These are phyloP conservation scores for Huso huso DNA, from an alignment of 2,797 vertebrate genomes.

Conservation along the genomic window DNA sequence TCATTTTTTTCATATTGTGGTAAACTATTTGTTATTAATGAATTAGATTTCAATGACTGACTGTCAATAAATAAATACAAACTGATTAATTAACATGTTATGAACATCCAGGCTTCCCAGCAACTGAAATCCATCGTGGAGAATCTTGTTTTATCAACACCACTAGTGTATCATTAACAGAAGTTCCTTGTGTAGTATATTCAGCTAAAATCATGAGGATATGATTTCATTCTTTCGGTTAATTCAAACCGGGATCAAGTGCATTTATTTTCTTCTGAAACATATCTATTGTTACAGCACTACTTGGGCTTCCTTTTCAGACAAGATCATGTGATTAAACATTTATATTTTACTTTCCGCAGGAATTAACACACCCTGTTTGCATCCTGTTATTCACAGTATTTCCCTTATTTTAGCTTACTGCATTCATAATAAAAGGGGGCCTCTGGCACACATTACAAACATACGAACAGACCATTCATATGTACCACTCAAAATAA, in stretches of 20 bases:
- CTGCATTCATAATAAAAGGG: conserved; percentile 28
- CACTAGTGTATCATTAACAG: no score
- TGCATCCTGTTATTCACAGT: conserved; percentile 73
- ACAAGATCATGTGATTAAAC: conserved; percentile 62
- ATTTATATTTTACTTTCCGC: conserved; percentile 75
- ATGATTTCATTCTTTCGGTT: no score
- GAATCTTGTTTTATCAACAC: no score
- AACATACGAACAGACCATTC: neutral
- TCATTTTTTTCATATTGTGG: no score
- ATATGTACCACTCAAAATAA: neutral
- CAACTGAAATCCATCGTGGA: no score
- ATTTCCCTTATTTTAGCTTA: conserved; percentile 46
- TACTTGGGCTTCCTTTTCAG: conserved; percentile 60
- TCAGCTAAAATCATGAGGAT: no score
- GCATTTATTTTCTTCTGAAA: conserved; percentile 62
- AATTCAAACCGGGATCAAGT: neutral
- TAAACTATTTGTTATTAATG: no score
- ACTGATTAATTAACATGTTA: no score
- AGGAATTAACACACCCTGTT: conserved; percentile 70
- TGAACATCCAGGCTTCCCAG: no score
- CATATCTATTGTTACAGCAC: conserved; percentile 65
- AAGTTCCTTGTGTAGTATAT: no score
- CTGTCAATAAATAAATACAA: no score
- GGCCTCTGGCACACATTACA: conserved; percentile 1
- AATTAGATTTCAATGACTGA: no score